Evolutionary conservation across 2,113 vertebrate species (phyloP).

Genomic region (Daphoenositta chrysoptera): DNA sequence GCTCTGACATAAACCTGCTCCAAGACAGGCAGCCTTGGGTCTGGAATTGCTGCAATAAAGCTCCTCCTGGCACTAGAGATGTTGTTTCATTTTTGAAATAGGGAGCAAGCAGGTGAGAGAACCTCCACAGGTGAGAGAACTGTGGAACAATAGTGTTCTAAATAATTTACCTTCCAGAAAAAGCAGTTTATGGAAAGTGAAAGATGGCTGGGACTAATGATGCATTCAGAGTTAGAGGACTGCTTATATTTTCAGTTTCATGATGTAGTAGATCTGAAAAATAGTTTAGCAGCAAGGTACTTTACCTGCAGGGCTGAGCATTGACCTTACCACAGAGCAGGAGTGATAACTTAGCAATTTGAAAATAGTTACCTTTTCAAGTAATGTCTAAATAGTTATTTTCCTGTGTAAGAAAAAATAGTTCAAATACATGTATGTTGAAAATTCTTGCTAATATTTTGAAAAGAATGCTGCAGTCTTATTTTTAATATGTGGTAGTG

Average conservation of each 20-base stretch:
- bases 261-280: neutral
- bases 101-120: too few species aligned
- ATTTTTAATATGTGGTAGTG: neutral
- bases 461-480: neutral
- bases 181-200: neutral
- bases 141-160: neutral
- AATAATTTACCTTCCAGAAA: neutral
- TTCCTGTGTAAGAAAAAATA: neutral
- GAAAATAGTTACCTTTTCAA: neutral
- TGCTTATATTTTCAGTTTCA: neutral
- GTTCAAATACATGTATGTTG: neutral
- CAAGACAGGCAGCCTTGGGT: neutral
- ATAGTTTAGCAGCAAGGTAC: neutral
- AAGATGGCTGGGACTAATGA: neutral
- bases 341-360: neutral
- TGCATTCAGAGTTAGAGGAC: neutral
- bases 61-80: neutral
- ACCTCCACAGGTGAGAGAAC: neutral
- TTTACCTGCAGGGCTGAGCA: neutral
- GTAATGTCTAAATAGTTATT: neutral
- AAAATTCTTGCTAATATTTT: neutral
- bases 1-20: neutral
- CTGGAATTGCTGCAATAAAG: neutral
- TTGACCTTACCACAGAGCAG: neutral
- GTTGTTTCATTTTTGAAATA: neutral